Percentiles rank a stretch among this genome's conserved stretches.
These are phyloP conservation scores for Pteropus alecto DNA, from an alignment of 2,113 vertebrate genomes.

Conservation along the genomic window DNA sequence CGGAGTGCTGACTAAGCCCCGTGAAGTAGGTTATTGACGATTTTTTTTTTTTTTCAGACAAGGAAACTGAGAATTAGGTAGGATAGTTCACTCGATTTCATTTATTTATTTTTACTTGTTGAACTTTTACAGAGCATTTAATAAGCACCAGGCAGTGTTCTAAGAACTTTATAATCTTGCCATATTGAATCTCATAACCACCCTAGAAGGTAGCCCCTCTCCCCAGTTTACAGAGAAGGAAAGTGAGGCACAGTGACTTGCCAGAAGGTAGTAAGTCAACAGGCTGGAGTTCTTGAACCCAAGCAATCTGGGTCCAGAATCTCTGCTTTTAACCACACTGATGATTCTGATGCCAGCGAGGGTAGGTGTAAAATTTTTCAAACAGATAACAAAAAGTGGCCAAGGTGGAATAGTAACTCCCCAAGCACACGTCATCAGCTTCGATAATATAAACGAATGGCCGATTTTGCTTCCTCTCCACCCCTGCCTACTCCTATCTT, in stretches of 20 bases:
- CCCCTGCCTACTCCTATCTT: background rate
- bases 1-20: background rate
- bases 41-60: background rate
- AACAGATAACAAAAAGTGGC: background rate
- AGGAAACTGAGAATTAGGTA: background rate
- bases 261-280: background rate
- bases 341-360: background rate
- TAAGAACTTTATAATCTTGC: background rate
- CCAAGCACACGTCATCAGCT: background rate
- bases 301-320: background rate
- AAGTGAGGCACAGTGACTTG: background rate
- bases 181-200: background rate
- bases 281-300: background rate
- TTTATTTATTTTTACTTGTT: slow-evolving; percentile 30
- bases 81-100: background rate
- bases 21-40: background rate
- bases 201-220: background rate
- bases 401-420: background rate
- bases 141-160: background rate
- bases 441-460: background rate
- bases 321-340: background rate
- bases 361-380: background rate
- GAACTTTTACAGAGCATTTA: background rate
- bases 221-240: background rate
- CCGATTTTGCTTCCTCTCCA: background rate